Conservation (phyloP, 2,888 invertebrate species). For the Ditylenchus weischeri region DNA sequence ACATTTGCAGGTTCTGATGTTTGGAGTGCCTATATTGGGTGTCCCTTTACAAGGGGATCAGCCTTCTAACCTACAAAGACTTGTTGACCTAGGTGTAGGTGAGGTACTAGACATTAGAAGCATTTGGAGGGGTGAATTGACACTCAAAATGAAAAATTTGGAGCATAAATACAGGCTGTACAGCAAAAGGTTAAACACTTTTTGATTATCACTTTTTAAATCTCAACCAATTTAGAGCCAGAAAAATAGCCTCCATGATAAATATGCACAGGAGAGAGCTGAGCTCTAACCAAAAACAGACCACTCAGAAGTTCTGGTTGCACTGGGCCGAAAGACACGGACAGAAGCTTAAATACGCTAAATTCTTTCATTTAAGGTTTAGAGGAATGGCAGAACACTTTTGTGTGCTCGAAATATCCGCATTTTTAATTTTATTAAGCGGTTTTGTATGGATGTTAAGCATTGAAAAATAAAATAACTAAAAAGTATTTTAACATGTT, state of each 20-base stretch:
- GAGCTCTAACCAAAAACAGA: background rate
- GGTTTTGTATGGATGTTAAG: background rate
- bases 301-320: constrained; percentile 46
- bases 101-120: constrained; percentile 41
- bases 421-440: constrained; percentile 5
- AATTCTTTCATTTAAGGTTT: constrained; percentile 14
- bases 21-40: constrained; percentile 51
- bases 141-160: constrained; percentile 36
- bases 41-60: constrained; percentile 54
- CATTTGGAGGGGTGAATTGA: constrained; percentile 39
- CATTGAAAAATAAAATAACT: too few species aligned
- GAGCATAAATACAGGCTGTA: constrained; percentile 34
- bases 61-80: constrained; percentile 46
- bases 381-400: constrained; percentile 14
- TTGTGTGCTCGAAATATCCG: constrained; percentile 11
- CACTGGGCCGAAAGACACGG: constrained; percentile 45
- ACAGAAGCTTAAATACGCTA: constrained; percentile 26
- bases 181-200: constrained; percentile 14
- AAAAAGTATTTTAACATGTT: too few species aligned
- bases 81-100: constrained; percentile 48
- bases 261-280: constrained; percentile 16
- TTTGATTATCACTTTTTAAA: background rate
- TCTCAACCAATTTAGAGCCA: background rate
- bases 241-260: constrained; percentile 19
- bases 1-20: constrained; percentile 35